These are phyloP conservation scores for Toxotes jaculatrix DNA, from an alignment of 2,113 vertebrate species.

Conservation along the genomic window DNA sequence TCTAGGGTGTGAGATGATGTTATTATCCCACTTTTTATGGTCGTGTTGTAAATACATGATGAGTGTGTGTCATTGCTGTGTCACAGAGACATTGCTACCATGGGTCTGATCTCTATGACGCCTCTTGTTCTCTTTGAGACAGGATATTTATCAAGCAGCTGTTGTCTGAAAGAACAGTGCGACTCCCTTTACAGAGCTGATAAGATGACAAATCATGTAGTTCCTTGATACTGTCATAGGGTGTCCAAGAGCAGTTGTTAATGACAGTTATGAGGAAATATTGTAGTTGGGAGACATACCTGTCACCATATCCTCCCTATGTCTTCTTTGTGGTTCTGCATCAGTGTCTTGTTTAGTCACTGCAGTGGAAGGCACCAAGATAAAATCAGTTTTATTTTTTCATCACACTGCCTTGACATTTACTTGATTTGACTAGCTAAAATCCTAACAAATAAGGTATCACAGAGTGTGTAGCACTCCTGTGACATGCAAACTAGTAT, in stretches of 20 bases:
- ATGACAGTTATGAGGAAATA: conserved; percentile 17
- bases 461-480: background rate
- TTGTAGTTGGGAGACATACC: conserved; percentile 13
- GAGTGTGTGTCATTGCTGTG: background rate
- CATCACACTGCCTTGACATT: background rate
- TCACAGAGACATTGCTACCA: conserved; percentile 22
- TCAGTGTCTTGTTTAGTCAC: conserved; percentile 10
- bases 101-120: conserved; percentile 21
- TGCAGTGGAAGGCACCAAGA: background rate
- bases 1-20: background rate
- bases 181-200: conserved; percentile 14
- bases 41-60: background rate
- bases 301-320: conserved; percentile 14
- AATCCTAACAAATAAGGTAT: background rate
- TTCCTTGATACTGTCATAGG: conserved; percentile 24
- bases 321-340: conserved; percentile 1
- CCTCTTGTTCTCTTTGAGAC: conserved; percentile 17
- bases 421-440: background rate
- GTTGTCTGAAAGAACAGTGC: conserved; percentile 36
- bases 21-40: conserved; percentile 30
- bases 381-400: background rate
- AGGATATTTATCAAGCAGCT: conserved; percentile 50
- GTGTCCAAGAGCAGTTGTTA: conserved; percentile 39
- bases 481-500: background rate
- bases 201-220: conserved; percentile 35